A percentile compares a stretch with the other conserved stretches of the same genome.
These are phyloP conservation scores for Amphiprion clarkii DNA, from an alignment of 2,797 vertebrate species.

Conservation along the genomic window DNA sequence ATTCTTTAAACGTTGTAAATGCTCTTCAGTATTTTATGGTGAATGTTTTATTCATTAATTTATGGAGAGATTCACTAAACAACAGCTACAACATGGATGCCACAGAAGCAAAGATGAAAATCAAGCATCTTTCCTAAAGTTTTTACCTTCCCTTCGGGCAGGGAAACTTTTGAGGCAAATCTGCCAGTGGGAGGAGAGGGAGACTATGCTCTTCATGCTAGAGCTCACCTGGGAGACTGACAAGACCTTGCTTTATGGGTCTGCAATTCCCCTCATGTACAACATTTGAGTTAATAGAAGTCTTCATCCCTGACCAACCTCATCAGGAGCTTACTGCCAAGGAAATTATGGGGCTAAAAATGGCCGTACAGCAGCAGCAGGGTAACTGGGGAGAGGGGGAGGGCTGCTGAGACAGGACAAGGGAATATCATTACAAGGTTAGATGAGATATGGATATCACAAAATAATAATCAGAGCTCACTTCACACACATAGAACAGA, in stretches of 20 bases:
- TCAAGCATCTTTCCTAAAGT: slow-evolving; percentile 61
- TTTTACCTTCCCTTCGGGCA: slow-evolving; percentile 53
- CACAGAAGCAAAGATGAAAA: slow-evolving; percentile 49
- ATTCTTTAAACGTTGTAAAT: background rate
- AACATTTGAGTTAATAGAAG: slow-evolving; percentile 90
- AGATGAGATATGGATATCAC: slow-evolving; percentile 74
- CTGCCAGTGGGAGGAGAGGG: slow-evolving; percentile 71
- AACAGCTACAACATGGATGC: slow-evolving; percentile 18
- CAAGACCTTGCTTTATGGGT: slow-evolving; percentile 87
- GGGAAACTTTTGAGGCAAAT: slow-evolving; percentile 80
- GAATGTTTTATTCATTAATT: background rate
- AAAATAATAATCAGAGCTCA: slow-evolving; percentile 71
- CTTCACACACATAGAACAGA: slow-evolving; percentile 47
- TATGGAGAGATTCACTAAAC: slow-evolving; percentile 20
- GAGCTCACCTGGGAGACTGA: slow-evolving; percentile 84
- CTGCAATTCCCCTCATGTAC: slow-evolving; percentile 87
- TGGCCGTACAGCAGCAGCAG: slow-evolving; percentile 75
- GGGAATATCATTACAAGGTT: slow-evolving; percentile 84
- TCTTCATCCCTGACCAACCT: slow-evolving; percentile 90
- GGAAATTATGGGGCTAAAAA: slow-evolving; percentile 88
- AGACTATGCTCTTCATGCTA: slow-evolving; percentile 86
- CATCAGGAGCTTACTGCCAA: slow-evolving; percentile 87
- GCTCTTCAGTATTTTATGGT: background rate
- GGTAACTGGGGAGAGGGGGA: slow-evolving; percentile 52
- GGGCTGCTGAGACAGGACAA: slow-evolving; percentile 68